Evolutionary conservation across 2,797 vertebrate species (phyloP).

Genomic region (Rhynchotus rufescens): DNA sequence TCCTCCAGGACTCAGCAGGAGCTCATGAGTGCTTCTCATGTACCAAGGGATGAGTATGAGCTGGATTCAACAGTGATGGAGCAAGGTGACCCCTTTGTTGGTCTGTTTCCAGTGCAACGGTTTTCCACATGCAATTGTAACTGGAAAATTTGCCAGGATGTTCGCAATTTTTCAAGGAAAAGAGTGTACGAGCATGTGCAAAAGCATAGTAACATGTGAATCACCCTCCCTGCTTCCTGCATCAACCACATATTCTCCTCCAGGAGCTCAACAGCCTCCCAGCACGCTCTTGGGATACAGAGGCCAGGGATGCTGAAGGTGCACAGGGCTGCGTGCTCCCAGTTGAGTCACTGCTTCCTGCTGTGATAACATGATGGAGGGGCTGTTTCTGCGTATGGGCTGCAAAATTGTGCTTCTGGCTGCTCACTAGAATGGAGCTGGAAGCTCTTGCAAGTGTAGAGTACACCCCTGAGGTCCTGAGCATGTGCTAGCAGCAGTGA

Average conservation of each 20-base stretch:
- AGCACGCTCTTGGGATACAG: not conserved
- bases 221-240: not conserved
- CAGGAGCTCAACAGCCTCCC: not conserved
- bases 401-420: not conserved
- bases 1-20: not conserved
- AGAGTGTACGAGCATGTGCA: not conserved
- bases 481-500: not conserved
- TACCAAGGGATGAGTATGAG: accelerated
- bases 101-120: not conserved
- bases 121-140: not conserved
- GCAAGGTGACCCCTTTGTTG: not conserved
- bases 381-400: not conserved
- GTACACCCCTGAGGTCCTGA: not conserved
- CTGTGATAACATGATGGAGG: not conserved
- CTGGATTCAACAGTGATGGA: accelerated
- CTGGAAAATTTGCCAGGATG: not conserved
- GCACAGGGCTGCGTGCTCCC: not conserved
- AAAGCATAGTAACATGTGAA: not conserved
- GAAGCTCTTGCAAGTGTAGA: not conserved
- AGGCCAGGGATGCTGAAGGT: not conserved
- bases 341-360: not conserved
- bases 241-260: not conserved
- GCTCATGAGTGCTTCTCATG: not conserved
- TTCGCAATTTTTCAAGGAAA: not conserved
- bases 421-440: not conserved